Evolutionary conservation across 1,140 invertebrate species (phyloP).

Genomic region (Rhizoglyphus robini): DNA sequence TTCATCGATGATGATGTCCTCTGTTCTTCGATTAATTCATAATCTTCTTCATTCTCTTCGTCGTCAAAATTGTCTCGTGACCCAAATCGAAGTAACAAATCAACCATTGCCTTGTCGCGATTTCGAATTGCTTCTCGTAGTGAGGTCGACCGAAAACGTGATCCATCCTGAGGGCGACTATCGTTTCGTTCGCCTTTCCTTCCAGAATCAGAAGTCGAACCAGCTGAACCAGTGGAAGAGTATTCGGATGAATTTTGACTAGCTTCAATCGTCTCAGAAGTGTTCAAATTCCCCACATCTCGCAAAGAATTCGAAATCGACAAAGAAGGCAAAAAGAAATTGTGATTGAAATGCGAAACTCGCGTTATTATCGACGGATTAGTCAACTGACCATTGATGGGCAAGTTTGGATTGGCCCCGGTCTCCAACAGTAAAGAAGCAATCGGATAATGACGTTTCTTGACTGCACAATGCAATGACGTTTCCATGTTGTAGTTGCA

Average conservation of each 20-base stretch:
- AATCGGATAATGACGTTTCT: slow-evolving; percentile 58
- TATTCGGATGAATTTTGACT: too few species aligned
- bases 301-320: neutral
- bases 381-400: neutral
- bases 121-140: slow-evolving; percentile 50
- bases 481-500: slow-evolving; percentile 60
- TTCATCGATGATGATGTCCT: neutral
- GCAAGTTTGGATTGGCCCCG: slow-evolving; percentile 42
- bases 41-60: neutral
- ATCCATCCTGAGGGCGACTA: neutral
- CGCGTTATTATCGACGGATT: neutral
- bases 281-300: neutral
- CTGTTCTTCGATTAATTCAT: neutral
- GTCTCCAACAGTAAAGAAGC: slow-evolving; percentile 53
- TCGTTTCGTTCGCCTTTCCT: neutral
- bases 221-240: neutral
- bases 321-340: neutral
- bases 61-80: slow-evolving; percentile 61
- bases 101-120: slow-evolving; percentile 47
- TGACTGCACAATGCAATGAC: slow-evolving; percentile 59
- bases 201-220: neutral
- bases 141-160: neutral
- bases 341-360: slow-evolving; percentile 13
- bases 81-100: slow-evolving; percentile 66
- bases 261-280: neutral